Percentiles rank a stretch among this genome's conserved stretches.
These are phyloP conservation scores for Dolichomitus sp. DNA, from an alignment of 2,888 invertebrate species.

Conservation along the genomic window DNA sequence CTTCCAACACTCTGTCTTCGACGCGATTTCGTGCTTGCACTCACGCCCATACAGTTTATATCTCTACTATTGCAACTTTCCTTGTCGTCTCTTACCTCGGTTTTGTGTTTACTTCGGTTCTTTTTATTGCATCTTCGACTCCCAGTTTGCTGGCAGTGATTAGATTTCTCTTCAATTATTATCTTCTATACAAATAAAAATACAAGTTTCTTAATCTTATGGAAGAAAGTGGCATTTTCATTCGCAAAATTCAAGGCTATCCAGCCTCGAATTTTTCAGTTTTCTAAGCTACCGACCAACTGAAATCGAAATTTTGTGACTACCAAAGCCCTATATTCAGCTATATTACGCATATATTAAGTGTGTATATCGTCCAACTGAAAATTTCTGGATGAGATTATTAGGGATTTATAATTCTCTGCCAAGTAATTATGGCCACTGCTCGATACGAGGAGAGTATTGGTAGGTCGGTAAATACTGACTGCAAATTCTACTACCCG, in stretches of 20 bases:
- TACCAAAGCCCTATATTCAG: not conserved
- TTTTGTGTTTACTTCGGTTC: conserved; percentile 67
- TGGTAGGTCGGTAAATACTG: conserved; percentile 33
- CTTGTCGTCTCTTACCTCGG: conserved; percentile 69
- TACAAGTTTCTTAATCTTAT: not conserved
- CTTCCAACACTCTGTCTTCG: conserved; percentile 39
- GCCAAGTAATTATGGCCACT: conserved; percentile 36
- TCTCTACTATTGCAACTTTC: conserved; percentile 7
- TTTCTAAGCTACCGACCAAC: not conserved
- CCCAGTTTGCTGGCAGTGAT: not conserved
- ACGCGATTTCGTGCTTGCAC: conserved; percentile 44
- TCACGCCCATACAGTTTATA: conserved; percentile 27
- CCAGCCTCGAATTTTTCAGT: not conserved
- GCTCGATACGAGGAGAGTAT: not conserved
- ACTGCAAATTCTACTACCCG: conserved; percentile 49
- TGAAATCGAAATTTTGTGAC: not conserved
- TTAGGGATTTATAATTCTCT: conserved; percentile 21
- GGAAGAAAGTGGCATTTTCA: too few relatives aligned
- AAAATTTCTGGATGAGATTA: conserved; percentile 16
- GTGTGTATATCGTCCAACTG: not conserved
- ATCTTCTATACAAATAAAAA: not conserved
- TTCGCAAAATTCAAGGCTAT: too few relatives aligned
- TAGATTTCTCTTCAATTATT: not conserved
- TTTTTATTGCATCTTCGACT: conserved; percentile 51
- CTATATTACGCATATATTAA: conserved; percentile 10